phyloP scores from a whole-genome alignment of 53 echinoderm and acorn worm species.

The Apostichopus leukothele region DNA sequence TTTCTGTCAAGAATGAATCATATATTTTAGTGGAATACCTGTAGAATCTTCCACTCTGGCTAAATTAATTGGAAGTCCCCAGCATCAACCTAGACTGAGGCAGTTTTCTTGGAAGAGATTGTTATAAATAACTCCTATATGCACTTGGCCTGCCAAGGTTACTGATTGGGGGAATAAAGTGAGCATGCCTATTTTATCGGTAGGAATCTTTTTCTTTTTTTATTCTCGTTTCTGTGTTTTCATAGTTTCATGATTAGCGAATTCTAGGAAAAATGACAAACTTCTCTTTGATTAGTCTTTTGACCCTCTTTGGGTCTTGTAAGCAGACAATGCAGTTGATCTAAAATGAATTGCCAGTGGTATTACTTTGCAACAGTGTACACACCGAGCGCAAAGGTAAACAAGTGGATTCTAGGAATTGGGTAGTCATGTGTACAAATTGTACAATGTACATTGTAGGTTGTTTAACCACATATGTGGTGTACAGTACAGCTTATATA shows the following conservation, averaged over 20 bases:
- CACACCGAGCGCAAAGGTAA: slow-evolving; percentile 22
- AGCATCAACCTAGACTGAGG: background rate
- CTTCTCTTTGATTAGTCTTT: background rate
- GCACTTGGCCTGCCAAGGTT: too few relatives aligned
- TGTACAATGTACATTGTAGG: slow-evolving; percentile 15
- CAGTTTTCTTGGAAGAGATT: background rate
- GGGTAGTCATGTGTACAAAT: slow-evolving; percentile 16
- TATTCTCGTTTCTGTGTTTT: background rate
- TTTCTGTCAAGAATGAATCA: background rate
- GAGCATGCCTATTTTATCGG: background rate
- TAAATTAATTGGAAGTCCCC: background rate
- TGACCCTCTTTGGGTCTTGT: background rate
- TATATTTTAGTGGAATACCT: too few relatives aligned
- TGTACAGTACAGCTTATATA: too few relatives aligned
- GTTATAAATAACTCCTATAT: too few relatives aligned
- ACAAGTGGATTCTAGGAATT: slow-evolving; percentile 26
- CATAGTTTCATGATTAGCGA: background rate
- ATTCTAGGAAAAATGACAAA: background rate
- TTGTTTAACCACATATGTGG: background rate
- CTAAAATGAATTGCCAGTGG: background rate
- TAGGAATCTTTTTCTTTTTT: background rate
- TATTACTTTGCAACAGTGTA: slow-evolving; percentile 1
- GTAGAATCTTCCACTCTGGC: too few relatives aligned
- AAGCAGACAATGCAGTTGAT: background rate
- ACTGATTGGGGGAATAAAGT: background rate